These are phyloP conservation scores for Apis florea DNA, from an alignment of 1,140 invertebrate species.

Conservation along the genomic window DNA sequence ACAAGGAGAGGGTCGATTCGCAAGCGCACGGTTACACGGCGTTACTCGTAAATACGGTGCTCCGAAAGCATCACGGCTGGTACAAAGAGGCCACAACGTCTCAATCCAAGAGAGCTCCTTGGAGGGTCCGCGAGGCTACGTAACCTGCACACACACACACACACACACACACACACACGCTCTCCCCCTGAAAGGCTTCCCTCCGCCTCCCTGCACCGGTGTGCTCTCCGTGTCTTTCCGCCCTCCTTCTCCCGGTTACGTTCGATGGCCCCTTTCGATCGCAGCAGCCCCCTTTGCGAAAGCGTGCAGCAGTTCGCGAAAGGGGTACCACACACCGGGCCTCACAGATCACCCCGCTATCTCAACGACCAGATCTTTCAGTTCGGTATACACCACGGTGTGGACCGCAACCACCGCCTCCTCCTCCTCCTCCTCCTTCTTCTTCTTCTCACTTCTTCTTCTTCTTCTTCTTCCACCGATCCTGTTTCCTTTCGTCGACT, in stretches of 20 bases:
- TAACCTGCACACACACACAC: slow-evolving; percentile 45
- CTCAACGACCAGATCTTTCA: slow-evolving; percentile 74
- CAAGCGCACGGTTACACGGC: slow-evolving; percentile 70
- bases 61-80: slow-evolving; percentile 77
- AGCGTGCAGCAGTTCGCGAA: slow-evolving; percentile 76
- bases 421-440: background rate
- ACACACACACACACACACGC: slow-evolving; percentile 32
- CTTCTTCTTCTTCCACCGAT: slow-evolving; percentile 9
- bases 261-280: slow-evolving; percentile 52
- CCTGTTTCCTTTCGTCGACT: slow-evolving; percentile 48
- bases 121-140: slow-evolving; percentile 73
- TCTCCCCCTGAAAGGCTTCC: slow-evolving; percentile 21
- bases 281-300: slow-evolving; percentile 69
- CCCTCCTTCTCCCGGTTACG: slow-evolving; percentile 30
- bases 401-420: slow-evolving; percentile 49
- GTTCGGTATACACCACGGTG: slow-evolving; percentile 64
- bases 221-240: background rate
- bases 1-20: slow-evolving; percentile 37
- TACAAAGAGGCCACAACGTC: slow-evolving; percentile 80
- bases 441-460: slow-evolving; percentile 18
- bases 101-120: slow-evolving; percentile 76
- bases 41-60: slow-evolving; percentile 80
- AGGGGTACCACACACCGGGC: slow-evolving; percentile 80
- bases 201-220: background rate
- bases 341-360: slow-evolving; percentile 80